Evolutionary conservation across 1,140 invertebrate species (phyloP).

Genomic region (Tetragnatha versicolor): DNA sequence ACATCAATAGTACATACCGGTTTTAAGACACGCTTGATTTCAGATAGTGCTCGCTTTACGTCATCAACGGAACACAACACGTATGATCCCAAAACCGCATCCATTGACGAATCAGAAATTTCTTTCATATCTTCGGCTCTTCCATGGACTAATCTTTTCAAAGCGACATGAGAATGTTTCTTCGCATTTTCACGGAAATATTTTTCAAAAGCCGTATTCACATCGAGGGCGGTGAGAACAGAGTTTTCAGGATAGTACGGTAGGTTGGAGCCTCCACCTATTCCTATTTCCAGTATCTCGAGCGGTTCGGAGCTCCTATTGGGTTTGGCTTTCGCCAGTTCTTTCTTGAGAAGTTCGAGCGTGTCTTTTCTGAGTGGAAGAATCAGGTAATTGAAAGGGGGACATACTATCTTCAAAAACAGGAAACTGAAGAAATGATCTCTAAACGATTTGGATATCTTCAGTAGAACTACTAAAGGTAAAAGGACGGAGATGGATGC

Average conservation of each 20-base stretch:
- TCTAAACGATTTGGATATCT: not conserved
- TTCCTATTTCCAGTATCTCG: slow-evolving; percentile 49
- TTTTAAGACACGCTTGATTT: slow-evolving; percentile 61
- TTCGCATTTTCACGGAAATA: slow-evolving; percentile 28
- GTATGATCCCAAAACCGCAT: slow-evolving; percentile 61
- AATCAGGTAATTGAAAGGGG: not conserved
- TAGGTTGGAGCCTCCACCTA: slow-evolving; percentile 44
- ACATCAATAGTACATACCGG: slow-evolving; percentile 3
- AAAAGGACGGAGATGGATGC: not conserved
- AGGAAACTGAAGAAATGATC: not conserved
- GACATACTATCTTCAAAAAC: not conserved
- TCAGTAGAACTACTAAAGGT: not conserved
- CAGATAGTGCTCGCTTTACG: slow-evolving; percentile 57
- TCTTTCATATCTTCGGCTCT: slow-evolving; percentile 59
- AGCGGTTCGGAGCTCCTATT: not conserved
- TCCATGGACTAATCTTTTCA: slow-evolving; percentile 58
- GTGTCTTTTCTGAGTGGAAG: not conserved
- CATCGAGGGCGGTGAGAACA: slow-evolving; percentile 23
- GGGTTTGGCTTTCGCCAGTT: not conserved
- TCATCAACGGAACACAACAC: slow-evolving; percentile 61
- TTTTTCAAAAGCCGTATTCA: slow-evolving; percentile 15
- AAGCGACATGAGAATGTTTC: slow-evolving; percentile 38
- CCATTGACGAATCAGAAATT: slow-evolving; percentile 58
- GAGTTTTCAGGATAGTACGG: slow-evolving; percentile 41
- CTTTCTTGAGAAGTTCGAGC: not conserved